Evolutionary conservation across 2,888 invertebrate genomes (phyloP), one percentile per base, ranked within the genome.

Genomic region (Colostygia pectinataria): DNA sequence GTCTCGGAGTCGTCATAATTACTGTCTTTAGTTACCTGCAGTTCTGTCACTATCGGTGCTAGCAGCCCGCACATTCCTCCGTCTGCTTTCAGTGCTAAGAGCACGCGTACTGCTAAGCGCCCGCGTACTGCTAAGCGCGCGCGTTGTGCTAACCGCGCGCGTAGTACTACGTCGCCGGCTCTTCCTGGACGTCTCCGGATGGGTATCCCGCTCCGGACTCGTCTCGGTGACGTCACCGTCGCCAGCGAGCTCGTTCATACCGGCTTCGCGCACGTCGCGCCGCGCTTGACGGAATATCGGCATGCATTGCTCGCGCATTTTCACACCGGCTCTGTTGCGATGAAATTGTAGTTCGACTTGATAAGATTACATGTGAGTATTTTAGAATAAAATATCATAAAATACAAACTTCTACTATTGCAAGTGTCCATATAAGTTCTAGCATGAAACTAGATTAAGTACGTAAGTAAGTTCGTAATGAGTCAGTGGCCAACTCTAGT

Each of bases 281-380:
- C 95, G 92, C 5, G 96, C 95, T 68, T 94, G 94, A 1, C 95
- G 93, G 71, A 98, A 95, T 32, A 98, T 91, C 0, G 93, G 91
- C 13, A 93, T 92, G 50, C 98, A 97, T 83, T 97, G 96, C 63
- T 98, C 98, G 27, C 96, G 93, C 94, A 99, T 95, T 70, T 95
- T 95, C 1, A 96, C 90, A 0, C 96, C 98, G 1, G 97, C 95
- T 43, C 96, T 94, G 59, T 7, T 6, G 12, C 9, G 20, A 10
- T 8, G 4, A 10, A n/a, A 13, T 12, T 28, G 10, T 2, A 10
- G 29, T 7, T 4, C 7, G 4, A n/a, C n/a, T 29, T 13, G 8
- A 14, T 2, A 14, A 31, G n/a, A 6, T 20, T 20, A 6, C 6
- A 5, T 5, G 5, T 6, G 20, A 4, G 6, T 5, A 6, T 20